Evolutionary conservation across 1,140 invertebrate species (phyloP).

Genomic region (Coenobita brevimanus): DNA sequence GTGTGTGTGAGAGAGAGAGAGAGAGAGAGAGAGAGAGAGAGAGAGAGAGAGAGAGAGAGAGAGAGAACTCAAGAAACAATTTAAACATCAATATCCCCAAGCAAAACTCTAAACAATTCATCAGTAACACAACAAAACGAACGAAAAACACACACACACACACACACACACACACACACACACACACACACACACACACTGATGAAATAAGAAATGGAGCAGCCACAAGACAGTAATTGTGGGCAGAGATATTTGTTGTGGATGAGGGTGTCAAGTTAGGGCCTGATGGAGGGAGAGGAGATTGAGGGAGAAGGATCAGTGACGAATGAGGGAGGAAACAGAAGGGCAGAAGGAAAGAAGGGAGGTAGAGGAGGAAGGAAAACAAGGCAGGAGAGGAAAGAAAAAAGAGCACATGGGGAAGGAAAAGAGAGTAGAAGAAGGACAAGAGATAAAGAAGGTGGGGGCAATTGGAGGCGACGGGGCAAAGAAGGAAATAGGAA

Average conservation of each 20-base stretch:
- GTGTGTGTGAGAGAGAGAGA: neutral
- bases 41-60: conserved; percentile 29
- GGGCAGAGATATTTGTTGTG: too few relatives aligned
- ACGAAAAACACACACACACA: too few relatives aligned
- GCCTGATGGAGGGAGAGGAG: neutral
- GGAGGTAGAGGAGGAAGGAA: too few relatives aligned
- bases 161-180: neutral
- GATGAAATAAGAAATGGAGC: too few relatives aligned
- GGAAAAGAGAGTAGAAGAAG: neutral
- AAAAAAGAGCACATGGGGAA: too few relatives aligned
- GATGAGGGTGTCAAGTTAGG: neutral
- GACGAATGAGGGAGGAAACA: neutral
- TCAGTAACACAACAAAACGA: neutral
- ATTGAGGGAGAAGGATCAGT: too few relatives aligned
- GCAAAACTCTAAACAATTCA: neutral
- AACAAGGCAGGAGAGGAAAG: too few relatives aligned
- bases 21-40: neutral
- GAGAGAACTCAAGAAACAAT: too few relatives aligned
- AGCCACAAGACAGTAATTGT: too few relatives aligned
- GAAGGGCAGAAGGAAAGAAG: neutral
- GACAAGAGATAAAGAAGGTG: neutral
- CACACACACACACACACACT: conserved; percentile 13
- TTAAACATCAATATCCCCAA: too few relatives aligned
- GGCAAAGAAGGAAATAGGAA: neutral
- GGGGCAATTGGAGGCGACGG: neutral